Base-by-base conservation (phyloP, 2,888 invertebrate species). In the Spicauda simplicius region DNA sequence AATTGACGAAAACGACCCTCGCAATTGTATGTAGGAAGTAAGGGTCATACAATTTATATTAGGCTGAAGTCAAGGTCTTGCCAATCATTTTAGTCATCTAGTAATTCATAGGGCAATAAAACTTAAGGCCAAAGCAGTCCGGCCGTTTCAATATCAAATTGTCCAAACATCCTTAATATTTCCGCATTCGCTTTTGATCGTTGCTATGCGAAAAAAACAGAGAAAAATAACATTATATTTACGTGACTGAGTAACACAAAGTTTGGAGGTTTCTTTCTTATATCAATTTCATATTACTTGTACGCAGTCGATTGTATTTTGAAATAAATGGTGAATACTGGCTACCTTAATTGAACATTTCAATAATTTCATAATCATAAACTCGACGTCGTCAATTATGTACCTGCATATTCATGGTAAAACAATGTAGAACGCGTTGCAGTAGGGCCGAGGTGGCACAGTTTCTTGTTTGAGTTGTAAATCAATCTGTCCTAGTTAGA, bases 401-500 rank as follows among this genome's bases (percentile, higher is more conserved):
- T 81, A 82, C 84, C 87, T 88, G 85, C 83, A 87, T 88, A 90
- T 90, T 90, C 85, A 88, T 88, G 81, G 82, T 79, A 81, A 84
- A 85, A 86, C 84, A 88, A 88, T 87, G 86, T 87, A 78, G 86
- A 85, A 81, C 87, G 80, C 82, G 80, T 79, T 84, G 84, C 81
- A 83, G 78, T 84, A 87, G 86, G 87, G 85, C 89, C 86, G 90
- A 89, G 88, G 88, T 87, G 90, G 87, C 89, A 90, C 86, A 86
- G 88, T 90, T 91, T 90, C 88, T 88, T 85, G 86, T 87, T 88
- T 82, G 80, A 86, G 83, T 84, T 88, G 85, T 91, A 90, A 92
- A 89, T 90, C 87, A 88, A 87, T 88, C 82, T 84, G 90, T 86
- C 86, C 89, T 80, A 87, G 88, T 86, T 91, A 88, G 87, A 90